Base-by-base conservation (phyloP, 1,140 invertebrate genomes). In the Heterodera carotae region DNA sequence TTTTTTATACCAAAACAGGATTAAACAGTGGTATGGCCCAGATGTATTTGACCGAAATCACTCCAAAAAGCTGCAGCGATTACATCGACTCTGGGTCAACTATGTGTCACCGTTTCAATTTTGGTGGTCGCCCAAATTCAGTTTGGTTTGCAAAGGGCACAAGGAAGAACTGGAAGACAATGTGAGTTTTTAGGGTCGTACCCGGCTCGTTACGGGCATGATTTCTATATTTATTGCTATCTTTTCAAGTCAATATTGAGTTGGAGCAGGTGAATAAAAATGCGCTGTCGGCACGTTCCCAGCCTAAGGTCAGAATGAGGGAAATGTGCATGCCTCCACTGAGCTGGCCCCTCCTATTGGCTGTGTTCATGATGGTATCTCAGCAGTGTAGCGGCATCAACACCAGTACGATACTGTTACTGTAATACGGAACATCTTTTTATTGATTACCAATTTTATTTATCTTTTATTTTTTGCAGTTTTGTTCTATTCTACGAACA, bases 301-400 rank as follows among this genome's bases (percentile, higher is more conserved):
- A 79, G 60, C n/a, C 78, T 0, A 76, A 85, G 53, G 78, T 80
- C 25, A 82, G 64, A 0, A 71, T 86, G 62, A 67, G 33, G 27
- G 78, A 75, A 27, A 88, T 86, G 86, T 87, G 86, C 69, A 53
- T 66, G 36, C 56, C 62, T 5, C 66, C 81, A 12, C 69, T 87
- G 29, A 59, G 48, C 18, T 88, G 86, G 86, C 85, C 85, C 27
- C 72, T 96, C 53, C 92, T 93, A 0, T 78, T 84, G 92, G 92
- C 93, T 0, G 87, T 96, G 8, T 93, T 93, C 2, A 90, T 97
- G 36, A 96, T 96, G 94, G 94, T 84, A 94, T 96, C 90, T 12
- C 94, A 97, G 90, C 94, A 97, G 88, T 89, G 95, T 75, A 94
- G 92, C 80, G 95, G 94, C 29, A 95, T 95, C 81, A 96, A 95